Base-by-base conservation (phyloP, 2,888 invertebrate genomes). In the Lasioglossum morio region DNA sequence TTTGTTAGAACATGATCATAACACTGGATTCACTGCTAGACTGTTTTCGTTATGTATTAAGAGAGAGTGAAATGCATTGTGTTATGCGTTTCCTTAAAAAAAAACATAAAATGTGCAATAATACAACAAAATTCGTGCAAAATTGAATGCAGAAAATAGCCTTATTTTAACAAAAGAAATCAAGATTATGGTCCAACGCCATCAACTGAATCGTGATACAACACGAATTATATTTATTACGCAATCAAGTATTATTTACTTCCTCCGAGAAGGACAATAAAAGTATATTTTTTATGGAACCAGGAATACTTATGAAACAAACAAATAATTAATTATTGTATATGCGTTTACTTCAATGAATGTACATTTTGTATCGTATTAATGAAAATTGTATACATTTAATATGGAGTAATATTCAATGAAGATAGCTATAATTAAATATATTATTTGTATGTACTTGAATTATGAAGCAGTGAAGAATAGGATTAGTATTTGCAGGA, bases 311-410 rank as follows among this genome's bases (percentile, higher is more conserved):
- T 87, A 89, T n/a, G 78, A 82, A 43, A 27, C 81, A 70, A 77
- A 77, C 63, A 74, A 84, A 23, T 57, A 79, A 70, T 82, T 72
- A 73, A 70, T 84, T 72, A 73, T 78, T 90, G 86, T 88, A 88
- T 83, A 89, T 88, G 87, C 73, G 77, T 87, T 87, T 90, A 92
- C 89, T 92, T 91, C 90, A 91, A 57, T 81, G 82, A 88, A 82
- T 92, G 90, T 92, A 92, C 86, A 92, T 92, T 90, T 92, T 77
- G 84, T 88, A 88, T 90, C 82, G 80, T 85, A 82, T 85, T 88
- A 85, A 86, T 72, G 87, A 79, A 89, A 86, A 88, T 84, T 90
- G 85, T 78, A 86, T 81, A 80, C 46, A 69, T 74, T 60, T 87
- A 81, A 72, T 73, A 77, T 73, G 72, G 63, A 72, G 37, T 70